Evolutionary conservation across 1,140 invertebrate species (phyloP).

Genomic region (Harpegnathos saltator): DNA sequence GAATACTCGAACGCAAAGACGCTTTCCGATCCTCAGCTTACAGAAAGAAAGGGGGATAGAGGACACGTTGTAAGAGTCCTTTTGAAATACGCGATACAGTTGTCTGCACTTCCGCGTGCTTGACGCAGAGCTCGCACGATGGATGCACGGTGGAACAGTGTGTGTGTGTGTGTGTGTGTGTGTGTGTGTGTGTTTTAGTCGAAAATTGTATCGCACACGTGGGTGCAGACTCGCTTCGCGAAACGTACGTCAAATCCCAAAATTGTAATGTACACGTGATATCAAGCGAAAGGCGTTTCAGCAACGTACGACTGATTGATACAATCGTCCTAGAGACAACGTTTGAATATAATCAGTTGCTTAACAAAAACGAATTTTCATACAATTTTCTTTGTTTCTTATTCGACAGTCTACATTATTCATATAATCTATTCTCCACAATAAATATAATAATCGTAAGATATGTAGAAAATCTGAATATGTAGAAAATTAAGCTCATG

Average conservation of each 20-base stretch:
- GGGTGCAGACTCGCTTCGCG: neutral
- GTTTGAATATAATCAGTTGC: too few relatives aligned
- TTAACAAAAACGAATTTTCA: too few relatives aligned
- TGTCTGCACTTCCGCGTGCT: neutral
- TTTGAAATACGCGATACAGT: constrained; percentile 23
- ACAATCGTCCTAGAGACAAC: too few relatives aligned
- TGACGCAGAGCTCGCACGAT: neutral
- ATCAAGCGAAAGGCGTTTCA: neutral
- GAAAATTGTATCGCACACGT: neutral
- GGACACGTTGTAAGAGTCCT: constrained; percentile 15
- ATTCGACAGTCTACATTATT: too few relatives aligned
- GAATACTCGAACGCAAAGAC: constrained; percentile 50
- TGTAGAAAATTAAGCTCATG: too few relatives aligned
- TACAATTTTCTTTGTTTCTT: too few relatives aligned
- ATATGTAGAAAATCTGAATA: too few relatives aligned
- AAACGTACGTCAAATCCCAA: neutral
- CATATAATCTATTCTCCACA: too few relatives aligned
- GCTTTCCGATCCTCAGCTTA: constrained; percentile 48
- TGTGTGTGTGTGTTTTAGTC: constrained; percentile 19
- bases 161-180: constrained; percentile 23
- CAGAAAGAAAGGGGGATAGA: neutral
- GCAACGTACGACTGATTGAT: too few relatives aligned
- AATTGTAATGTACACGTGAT: neutral
- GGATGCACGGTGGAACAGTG: neutral
- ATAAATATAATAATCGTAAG: too few relatives aligned